These are phyloP conservation scores for Pangasius krempfi DNA, from an alignment of 2,797 vertebrate genomes.

Conservation along the genomic window DNA sequence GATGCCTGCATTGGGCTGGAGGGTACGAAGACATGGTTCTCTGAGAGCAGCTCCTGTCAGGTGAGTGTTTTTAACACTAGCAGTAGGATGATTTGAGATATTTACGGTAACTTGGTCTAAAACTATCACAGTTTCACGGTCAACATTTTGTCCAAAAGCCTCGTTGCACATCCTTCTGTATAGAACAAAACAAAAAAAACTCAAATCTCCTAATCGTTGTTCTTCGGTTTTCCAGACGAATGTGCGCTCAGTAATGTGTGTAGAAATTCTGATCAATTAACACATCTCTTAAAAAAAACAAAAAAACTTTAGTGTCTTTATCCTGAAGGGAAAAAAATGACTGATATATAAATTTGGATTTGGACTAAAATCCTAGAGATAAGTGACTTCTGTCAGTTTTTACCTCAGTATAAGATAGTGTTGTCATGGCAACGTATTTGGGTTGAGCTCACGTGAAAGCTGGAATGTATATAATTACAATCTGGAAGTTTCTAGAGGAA, in stretches of 20 bases:
- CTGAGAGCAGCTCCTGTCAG: slow-evolving; percentile 36
- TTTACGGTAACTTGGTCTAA: neutral
- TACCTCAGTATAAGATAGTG: no score
- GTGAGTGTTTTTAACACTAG: slow-evolving; percentile 28
- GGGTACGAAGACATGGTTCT: slow-evolving; percentile 32
- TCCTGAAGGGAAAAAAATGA: neutral
- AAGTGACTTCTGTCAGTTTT: no score
- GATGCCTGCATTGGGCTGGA: slow-evolving; percentile 38
- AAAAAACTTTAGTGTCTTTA: neutral
- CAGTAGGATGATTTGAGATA: neutral
- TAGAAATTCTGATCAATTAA: neutral
- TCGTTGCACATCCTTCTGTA: neutral
- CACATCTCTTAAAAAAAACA: neutral
- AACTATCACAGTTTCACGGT: neutral
- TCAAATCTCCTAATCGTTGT: neutral
- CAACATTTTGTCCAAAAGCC: neutral
- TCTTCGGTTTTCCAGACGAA: neutral
- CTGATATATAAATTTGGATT: no score
- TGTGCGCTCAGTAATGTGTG: neutral
- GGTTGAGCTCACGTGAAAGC: neutral
- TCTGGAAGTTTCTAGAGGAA: neutral
- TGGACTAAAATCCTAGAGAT: no score
- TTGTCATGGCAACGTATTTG: neutral
- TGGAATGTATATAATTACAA: neutral
- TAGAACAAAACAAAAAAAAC: neutral